Evolutionary conservation across 2,113 vertebrate species (phyloP).

Genomic region (Malurus melanocephalus): DNA sequence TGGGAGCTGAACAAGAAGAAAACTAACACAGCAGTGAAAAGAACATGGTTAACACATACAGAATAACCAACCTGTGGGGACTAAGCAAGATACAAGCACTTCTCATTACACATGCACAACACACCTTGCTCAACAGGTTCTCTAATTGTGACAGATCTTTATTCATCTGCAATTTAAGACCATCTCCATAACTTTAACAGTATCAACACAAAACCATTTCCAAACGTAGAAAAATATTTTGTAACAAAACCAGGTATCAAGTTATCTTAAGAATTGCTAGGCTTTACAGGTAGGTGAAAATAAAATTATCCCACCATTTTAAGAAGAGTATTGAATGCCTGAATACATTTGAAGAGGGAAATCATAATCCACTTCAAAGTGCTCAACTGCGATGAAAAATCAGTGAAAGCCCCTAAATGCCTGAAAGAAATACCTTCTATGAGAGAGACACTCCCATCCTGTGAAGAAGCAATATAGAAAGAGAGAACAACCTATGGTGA

Average conservation of each 20-base stretch:
- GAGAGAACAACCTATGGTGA: neutral
- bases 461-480: accelerated
- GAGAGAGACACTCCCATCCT: neutral
- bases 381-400: neutral
- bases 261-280: neutral
- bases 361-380: neutral
- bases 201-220: neutral
- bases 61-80: neutral
- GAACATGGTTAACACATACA: neutral
- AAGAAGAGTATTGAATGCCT: neutral
- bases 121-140: neutral
- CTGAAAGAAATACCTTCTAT: neutral
- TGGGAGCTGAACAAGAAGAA: neutral
- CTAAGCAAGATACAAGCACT: neutral
- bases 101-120: neutral
- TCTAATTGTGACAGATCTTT: neutral
- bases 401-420: neutral
- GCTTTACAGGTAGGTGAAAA: neutral
- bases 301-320: neutral
- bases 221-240: neutral
- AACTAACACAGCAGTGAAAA: neutral
- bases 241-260: neutral
- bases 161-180: neutral
- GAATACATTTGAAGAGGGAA: neutral
- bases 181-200: neutral